phyloP scores from a whole-genome alignment of 1,140 invertebrate species.

The Popillia japonica region DNA sequence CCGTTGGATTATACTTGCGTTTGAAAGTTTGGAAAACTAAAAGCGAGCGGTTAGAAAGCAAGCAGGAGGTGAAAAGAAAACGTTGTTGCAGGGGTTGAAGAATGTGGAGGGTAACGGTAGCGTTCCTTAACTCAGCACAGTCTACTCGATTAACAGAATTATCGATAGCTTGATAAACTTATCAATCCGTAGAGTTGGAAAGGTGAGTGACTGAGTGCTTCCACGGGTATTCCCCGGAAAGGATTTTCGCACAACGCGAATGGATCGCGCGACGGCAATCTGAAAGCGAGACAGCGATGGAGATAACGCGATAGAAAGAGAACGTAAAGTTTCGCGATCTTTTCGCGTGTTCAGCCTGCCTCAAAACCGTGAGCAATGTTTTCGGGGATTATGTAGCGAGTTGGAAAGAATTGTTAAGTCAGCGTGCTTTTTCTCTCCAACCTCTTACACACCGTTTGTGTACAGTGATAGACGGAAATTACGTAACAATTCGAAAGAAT shows the following conservation, averaged over 20 bases:
- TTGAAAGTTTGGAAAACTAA: slow-evolving; percentile 36
- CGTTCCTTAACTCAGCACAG: slow-evolving; percentile 1
- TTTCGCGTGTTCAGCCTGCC: slow-evolving; percentile 43
- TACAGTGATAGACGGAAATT: background rate
- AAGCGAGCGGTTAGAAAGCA: background rate
- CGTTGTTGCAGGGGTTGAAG: background rate
- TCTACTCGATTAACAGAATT: slow-evolving; percentile 44
- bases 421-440: slow-evolving; percentile 49
- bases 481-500: background rate
- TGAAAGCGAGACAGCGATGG: background rate
- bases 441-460: background rate
- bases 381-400: slow-evolving; percentile 51
- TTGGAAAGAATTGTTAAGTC: slow-evolving; percentile 51
- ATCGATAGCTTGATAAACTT: slow-evolving; percentile 45
- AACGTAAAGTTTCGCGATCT: slow-evolving; percentile 33
- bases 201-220: slow-evolving; percentile 7
- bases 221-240: slow-evolving; percentile 38
- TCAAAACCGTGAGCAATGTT: slow-evolving; percentile 48
- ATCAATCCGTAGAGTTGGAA: slow-evolving; percentile 37
- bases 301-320: background rate
- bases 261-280: no score
- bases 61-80: slow-evolving; percentile 6
- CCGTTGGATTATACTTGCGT: slow-evolving; percentile 25
- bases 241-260: no score
- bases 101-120: background rate